Base-by-base conservation (phyloP, 2,888 invertebrate species). In the Nomada goodeniana region DNA sequence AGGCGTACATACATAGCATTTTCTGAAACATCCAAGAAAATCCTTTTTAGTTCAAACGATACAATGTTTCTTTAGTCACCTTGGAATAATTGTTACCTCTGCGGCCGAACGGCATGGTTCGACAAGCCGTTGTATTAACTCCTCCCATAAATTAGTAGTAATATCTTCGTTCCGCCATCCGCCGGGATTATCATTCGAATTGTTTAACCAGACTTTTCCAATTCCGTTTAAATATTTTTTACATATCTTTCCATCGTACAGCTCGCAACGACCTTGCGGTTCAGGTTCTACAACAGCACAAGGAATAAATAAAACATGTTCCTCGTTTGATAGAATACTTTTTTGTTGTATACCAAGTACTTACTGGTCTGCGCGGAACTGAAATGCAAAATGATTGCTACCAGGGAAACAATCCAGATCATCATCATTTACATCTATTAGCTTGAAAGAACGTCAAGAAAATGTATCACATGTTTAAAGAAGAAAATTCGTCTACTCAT, bases 1-100 rank as follows among this genome's bases (percentile, higher is more conserved):
- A 99, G 68, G 98, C 98, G 94, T 98, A 98, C 77, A 97, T 96
- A 94, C 99, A 99, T 20, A 99, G 94, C 92, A 99, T 95, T 95
- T 96, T 97, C 96, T 96, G 86, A 5, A 87, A 88, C 18, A 47
- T 29, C 60, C 53, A 72, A 82, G 59, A 55, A 53, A 15, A 11
- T 11, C 10, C 11, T 10, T 13, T 23, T n/a, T 65, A 36, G 1
- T 23, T 36, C 11, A 57, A n/a, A 13, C 15, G 13, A 44, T 44
- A 36, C 18, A 2, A 44, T 20, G 11, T 44, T 23, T 44, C 18
- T 3, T 20, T 53, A n/a, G 20, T 26, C 13, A 26, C 36, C 15
- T 15, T 15, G 15, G 3, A 15, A 47, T 47, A 47, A 3, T 15
- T 47, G 15, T 18, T 80, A 96, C 96, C 95, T 98, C 98, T 64